These are phyloP conservation scores for Elaeidobius kamerunicus DNA, from an alignment of 2,888 invertebrate genomes.

Conservation along the genomic window DNA sequence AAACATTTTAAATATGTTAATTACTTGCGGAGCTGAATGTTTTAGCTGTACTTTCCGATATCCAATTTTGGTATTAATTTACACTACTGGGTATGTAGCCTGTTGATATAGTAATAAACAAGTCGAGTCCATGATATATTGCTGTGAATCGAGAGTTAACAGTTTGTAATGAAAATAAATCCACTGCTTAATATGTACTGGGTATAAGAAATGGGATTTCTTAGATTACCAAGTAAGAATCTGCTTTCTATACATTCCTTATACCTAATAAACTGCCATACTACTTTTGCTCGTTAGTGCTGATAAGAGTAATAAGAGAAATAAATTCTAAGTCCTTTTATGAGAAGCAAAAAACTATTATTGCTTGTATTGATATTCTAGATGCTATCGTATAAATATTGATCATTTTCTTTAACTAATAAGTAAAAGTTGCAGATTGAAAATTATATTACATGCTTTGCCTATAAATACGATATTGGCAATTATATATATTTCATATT, in stretches of 20 bases:
- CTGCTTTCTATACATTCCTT: slow-evolving; percentile 1
- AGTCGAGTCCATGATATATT: slow-evolving; percentile 11
- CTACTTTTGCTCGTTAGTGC: not conserved
- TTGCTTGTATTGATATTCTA: too few relatives aligned
- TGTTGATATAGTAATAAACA: slow-evolving; percentile 17
- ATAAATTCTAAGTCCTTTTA: not conserved
- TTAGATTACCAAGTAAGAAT: not conserved
- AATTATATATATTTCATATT: too few relatives aligned
- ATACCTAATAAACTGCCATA: not conserved
- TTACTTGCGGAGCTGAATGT: slow-evolving; percentile 19
- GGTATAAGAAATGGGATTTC: not conserved
- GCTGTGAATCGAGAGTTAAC: slow-evolving; percentile 9
- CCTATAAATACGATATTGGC: too few relatives aligned
- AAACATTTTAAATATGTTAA: slow-evolving; percentile 32
- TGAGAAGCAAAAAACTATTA: not conserved
- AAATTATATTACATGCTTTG: too few relatives aligned
- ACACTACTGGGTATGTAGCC: slow-evolving; percentile 18
- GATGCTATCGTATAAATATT: too few relatives aligned
- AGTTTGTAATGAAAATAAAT: slow-evolving; percentile 16
- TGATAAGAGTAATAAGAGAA: too few relatives aligned
- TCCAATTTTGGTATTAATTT: slow-evolving; percentile 32
- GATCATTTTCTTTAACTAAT: too few relatives aligned
- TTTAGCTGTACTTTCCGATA: slow-evolving; percentile 28
- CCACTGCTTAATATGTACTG: slow-evolving; percentile 5
- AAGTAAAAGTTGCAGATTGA: too few relatives aligned